Evolutionary conservation across 2,113 vertebrate species (phyloP), one percentile per base, ranked within the genome.

Genomic region (Chamaea fasciata): DNA sequence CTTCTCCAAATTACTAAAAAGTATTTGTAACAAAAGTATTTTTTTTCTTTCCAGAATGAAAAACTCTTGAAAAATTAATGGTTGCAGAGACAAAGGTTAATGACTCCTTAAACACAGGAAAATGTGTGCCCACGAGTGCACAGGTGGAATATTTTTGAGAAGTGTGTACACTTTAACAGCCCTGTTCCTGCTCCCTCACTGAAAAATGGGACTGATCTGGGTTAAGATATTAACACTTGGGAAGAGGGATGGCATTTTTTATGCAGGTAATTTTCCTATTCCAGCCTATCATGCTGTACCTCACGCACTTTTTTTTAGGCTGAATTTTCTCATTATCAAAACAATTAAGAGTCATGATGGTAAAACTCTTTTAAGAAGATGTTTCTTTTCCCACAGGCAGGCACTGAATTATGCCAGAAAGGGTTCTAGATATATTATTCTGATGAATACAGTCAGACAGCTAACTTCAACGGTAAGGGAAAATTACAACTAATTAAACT

Each of bases 51-150:
- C 35, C 20, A 90, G 67, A 86, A 85, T 90, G 42, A 89, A 87
- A 46, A 74, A 86, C 30, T 89, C 39, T 87, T 95, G 47, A 92
- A 92, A 91, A 92, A 89, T 71, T 84, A 91, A 89, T 87, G 64
- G 69, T 35, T 89, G 31, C 77, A 71, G 91, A 91, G 73, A 94
- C 68, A 92, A 92, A 89, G 89, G 65, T 83, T 82, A 92, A 81
- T 75, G 80, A 83, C 33, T 94, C 71, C 84, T 94, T 63, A 74
- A 89, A 78, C 22, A 74, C 4, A 71, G 80, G 77, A 92, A 87
- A 92, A 84, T 19, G 41, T 21, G 56, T 81, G 71, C 50, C 39
- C 7, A 7, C 5, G 15, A 95, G 55, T 18, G 59, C 55, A 73
- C 20, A 55, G 30, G 8, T 73, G 33, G 79, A 92, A 5, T 81